Evolutionary conservation across 1,140 invertebrate genomes (phyloP).

Genomic region (Teleogryllus occipitalis): DNA sequence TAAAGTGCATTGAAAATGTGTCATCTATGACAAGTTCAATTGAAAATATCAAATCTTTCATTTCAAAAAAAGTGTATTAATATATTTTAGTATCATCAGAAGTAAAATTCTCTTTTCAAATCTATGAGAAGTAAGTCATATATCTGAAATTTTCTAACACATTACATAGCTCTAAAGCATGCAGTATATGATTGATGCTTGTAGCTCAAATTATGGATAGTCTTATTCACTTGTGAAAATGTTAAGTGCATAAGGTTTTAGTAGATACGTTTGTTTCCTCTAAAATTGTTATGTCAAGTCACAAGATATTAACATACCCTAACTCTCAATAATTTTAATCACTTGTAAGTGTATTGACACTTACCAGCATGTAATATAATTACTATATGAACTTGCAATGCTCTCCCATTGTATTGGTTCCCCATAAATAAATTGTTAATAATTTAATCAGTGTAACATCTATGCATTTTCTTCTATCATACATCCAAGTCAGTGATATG

Average conservation of each 20-base stretch:
- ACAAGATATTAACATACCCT: not conserved
- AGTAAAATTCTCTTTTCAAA: not conserved
- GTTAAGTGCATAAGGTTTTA: not conserved
- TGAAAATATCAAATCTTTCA: not conserved
- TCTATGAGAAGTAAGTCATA: not conserved
- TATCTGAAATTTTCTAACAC: not conserved
- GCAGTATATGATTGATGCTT: not conserved
- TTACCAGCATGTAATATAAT: not conserved
- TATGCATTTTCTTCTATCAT: not conserved
- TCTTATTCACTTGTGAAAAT: not conserved
- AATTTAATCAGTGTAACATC: not conserved
- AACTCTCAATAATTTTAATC: not conserved
- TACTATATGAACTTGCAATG: not conserved
- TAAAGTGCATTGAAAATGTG: not conserved
- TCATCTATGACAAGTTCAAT: not conserved
- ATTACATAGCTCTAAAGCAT: not conserved
- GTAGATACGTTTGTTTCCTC: not conserved
- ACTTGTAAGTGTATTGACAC: not conserved
- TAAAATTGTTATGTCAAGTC: not conserved
- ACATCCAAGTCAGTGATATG: not conserved
- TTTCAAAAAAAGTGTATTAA: not conserved
- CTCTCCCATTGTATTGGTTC: not conserved
- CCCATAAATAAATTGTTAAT: not conserved
- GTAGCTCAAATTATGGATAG: not conserved
- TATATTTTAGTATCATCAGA: not conserved